Conservation (phyloP, 2,113 vertebrate genomes). For the Irena cyanogastra region DNA sequence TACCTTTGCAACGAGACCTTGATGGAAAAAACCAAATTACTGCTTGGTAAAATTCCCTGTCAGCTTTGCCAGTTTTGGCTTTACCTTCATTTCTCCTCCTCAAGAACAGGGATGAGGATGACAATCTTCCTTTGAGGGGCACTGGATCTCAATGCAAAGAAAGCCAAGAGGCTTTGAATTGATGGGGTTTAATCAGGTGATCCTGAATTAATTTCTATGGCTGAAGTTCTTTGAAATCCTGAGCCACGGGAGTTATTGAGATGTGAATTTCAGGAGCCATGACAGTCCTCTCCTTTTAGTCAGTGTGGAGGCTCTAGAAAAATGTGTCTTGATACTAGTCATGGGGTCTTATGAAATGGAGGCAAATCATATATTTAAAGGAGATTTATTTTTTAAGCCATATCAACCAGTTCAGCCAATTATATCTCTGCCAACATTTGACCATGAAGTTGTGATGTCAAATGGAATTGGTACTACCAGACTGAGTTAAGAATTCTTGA, state of each 20-base stretch:
- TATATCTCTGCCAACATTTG: neutral
- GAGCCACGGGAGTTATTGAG: neutral
- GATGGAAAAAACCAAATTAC: neutral
- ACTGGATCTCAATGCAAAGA: neutral
- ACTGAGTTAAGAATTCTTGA: neutral
- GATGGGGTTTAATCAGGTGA: neutral
- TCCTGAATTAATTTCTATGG: neutral
- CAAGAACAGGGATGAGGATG: rapidly evolving
- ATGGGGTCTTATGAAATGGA: neutral
- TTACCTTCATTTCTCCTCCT: neutral
- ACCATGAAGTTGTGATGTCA: neutral
- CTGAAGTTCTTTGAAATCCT: neutral
- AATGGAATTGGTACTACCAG: neutral
- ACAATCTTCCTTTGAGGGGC: neutral
- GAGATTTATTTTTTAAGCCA: neutral
- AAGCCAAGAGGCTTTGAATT: neutral
- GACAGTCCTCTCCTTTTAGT: neutral
- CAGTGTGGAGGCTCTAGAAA: neutral
- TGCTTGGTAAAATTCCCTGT: neutral
- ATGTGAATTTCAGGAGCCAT: neutral
- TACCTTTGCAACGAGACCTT: neutral
- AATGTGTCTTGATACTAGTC: no score
- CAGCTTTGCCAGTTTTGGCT: neutral
- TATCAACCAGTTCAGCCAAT: neutral
- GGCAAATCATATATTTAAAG: neutral